Base-by-base conservation (phyloP, 2,113 vertebrate species). In the Megaptera novaeangliae region DNA sequence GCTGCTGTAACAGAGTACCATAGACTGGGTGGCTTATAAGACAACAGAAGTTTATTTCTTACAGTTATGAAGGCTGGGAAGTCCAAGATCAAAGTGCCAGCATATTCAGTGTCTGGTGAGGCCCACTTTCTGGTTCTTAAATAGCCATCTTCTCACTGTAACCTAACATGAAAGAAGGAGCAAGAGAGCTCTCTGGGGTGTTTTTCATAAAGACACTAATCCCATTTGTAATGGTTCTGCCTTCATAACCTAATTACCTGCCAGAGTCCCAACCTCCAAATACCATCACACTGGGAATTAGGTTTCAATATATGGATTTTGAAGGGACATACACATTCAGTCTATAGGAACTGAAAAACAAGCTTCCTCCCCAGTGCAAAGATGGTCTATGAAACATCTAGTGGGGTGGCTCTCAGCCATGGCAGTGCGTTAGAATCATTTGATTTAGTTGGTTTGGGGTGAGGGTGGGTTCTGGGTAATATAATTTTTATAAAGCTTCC, bases 371-470 rank as follows among this genome's bases (percentile, higher is more conserved):
- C 3, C 4, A 55, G n/a, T 6, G 23, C 5, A 64, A 21, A 55
- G 34, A 59, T 14, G 44, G 1, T 41, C 57, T 41, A 2, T 3
- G 27, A 18, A 71, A 59, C 10, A 52, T 25, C 7, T 15, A 21
- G 41, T 41, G 39, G 13, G n/a, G 2, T 39, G n/a, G 14, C 9
- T 34, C 13, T 84, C 25, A 59, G 44, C 49, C 6, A 7, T 39
- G n/a, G 6, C 3, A 14, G 18, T 41, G 57, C 1, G 4, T 75
- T 41, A n/a, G 10, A 69, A n/a, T 31, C 0, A n/a, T 18, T 9
- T 3, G 23, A 13, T 61, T 41, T 69, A n/a, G 17, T 71, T 63
- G 55, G 8, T 89, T 3, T 34, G 5, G 6, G 3, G 41, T 61
- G 29, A 52, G 3, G 18, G 4, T 69, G 36, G 20, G 20, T 69